Percentiles rank a stretch among this genome's conserved stretches.
phyloP scores from a whole-genome alignment of 2,888 invertebrate species.

The Agrochola lota region DNA sequence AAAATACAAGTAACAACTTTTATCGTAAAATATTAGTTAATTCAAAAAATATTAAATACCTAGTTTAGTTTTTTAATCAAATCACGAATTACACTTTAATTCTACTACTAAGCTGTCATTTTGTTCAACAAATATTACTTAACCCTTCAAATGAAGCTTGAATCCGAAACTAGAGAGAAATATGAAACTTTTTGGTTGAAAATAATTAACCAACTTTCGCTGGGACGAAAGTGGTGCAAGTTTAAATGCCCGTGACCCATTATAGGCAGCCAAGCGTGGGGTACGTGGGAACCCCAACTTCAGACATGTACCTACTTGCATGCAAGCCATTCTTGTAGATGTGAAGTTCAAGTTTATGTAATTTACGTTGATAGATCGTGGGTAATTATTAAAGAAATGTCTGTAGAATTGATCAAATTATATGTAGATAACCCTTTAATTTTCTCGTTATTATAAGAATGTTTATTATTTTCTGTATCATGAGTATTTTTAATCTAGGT shows the following conservation, averaged over 20 bases:
- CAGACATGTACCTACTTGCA: slow-evolving; percentile 13
- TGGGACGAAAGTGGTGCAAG: slow-evolving; percentile 57
- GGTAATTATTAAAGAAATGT: slow-evolving; percentile 48
- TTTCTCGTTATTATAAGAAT: slow-evolving; percentile 9
- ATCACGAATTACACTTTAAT: slow-evolving; percentile 39
- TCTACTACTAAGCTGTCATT: slow-evolving; percentile 35
- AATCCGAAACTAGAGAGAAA: slow-evolving; percentile 58
- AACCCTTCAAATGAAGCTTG: slow-evolving; percentile 64
- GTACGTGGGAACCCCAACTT: slow-evolving; percentile 60
- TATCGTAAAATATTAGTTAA: neutral
- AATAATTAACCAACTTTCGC: slow-evolving; percentile 66
- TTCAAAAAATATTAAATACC: neutral
- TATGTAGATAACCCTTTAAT: slow-evolving; percentile 18
- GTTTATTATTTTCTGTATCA: slow-evolving; percentile 21
- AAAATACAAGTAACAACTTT: too few species aligned
- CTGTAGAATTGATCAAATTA: slow-evolving; percentile 39
- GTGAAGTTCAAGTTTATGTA: slow-evolving; percentile 33
- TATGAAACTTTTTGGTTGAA: slow-evolving; percentile 64
- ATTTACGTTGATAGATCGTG: slow-evolving; percentile 44
- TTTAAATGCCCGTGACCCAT: slow-evolving; percentile 65
- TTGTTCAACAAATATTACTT: slow-evolving; percentile 48
- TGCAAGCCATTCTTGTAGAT: slow-evolving; percentile 37
- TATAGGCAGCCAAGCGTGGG: slow-evolving; percentile 51
- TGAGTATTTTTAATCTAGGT: slow-evolving; percentile 1
- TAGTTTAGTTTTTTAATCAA: slow-evolving; percentile 31